Evolutionary conservation across 1,140 invertebrate genomes (phyloP).

Genomic region (Scaptomyza hsui): DNA sequence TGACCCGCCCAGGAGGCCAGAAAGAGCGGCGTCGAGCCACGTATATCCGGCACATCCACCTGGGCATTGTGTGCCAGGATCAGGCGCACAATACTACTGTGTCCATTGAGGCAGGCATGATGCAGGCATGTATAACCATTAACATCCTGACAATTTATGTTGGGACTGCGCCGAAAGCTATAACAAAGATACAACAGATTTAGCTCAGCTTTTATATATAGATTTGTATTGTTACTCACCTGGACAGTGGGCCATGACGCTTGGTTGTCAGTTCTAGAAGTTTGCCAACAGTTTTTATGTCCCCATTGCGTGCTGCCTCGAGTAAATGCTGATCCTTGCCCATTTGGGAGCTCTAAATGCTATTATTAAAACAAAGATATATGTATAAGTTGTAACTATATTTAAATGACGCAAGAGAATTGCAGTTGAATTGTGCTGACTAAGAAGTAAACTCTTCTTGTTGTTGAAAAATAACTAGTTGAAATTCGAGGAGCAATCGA

Average conservation of each 20-base stretch:
- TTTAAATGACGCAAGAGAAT: not conserved
- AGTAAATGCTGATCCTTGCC: slow-evolving; percentile 96
- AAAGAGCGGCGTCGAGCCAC: slow-evolving; percentile 94
- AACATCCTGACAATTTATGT: slow-evolving; percentile 95
- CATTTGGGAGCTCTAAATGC: slow-evolving; percentile 85
- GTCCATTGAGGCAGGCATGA: slow-evolving; percentile 96
- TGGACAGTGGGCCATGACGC: slow-evolving; percentile 96
- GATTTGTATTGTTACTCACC: slow-evolving; percentile 85
- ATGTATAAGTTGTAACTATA: not conserved
- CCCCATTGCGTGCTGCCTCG: slow-evolving; percentile 96
- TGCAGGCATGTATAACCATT: slow-evolving; percentile 97
- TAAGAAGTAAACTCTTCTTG: too few species aligned
- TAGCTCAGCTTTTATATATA: not conserved
- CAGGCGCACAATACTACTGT: slow-evolving; percentile 93
- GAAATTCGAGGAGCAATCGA: too few species aligned
- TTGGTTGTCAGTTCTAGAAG: slow-evolving; percentile 93
- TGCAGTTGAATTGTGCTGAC: not conserved
- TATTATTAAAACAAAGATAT: slow-evolving; percentile 12
- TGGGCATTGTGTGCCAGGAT: slow-evolving; percentile 94
- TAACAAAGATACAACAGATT: not conserved
- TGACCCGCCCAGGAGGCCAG: slow-evolving; percentile 95
- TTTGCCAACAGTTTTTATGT: slow-evolving; percentile 94
- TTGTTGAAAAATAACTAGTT: too few species aligned
- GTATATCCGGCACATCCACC: slow-evolving; percentile 92
- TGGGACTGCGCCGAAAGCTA: slow-evolving; percentile 94